Conservation (phyloP, 37 sponge, comb jelly and placozoan genomes). For the Agelas oroides region DNA sequence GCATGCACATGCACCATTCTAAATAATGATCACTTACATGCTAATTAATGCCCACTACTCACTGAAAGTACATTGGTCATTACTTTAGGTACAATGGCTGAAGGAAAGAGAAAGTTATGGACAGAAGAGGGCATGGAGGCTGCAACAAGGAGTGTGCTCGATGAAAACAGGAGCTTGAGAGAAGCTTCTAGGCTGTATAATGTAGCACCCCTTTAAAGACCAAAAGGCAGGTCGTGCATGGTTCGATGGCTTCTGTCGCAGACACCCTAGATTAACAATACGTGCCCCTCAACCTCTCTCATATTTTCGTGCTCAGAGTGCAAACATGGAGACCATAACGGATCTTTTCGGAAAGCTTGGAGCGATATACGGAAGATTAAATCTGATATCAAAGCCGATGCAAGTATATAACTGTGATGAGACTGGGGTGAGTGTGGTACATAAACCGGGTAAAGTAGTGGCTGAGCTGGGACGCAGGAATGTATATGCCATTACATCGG, state of each 20-base stretch:
- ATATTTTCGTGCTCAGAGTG: slow-evolving; percentile 32
- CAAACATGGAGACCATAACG: slow-evolving; percentile 33
- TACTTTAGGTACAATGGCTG: slow-evolving; percentile 18
- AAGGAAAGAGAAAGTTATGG: slow-evolving; percentile 37
- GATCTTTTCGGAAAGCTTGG: slow-evolving; percentile 58
- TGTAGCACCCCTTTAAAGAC: slow-evolving; percentile 46
- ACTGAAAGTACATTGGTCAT: no score
- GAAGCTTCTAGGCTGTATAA: slow-evolving; percentile 47
- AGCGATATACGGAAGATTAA: slow-evolving; percentile 28
- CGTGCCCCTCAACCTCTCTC: slow-evolving; percentile 59
- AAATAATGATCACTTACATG: neutral
- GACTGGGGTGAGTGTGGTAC: slow-evolving; percentile 36
- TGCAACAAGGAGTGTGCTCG: slow-evolving; percentile 1
- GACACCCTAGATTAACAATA: slow-evolving; percentile 35
- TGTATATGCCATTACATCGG: slow-evolving; percentile 41
- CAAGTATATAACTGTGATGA: slow-evolving; percentile 55
- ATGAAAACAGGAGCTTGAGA: slow-evolving; percentile 27
- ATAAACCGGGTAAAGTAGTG: slow-evolving; percentile 35
- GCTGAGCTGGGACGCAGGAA: slow-evolving; percentile 5
- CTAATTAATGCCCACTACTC: no score
- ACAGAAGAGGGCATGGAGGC: slow-evolving; percentile 43
- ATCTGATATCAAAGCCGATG: slow-evolving; percentile 47
- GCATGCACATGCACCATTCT: slow-evolving; percentile 4
- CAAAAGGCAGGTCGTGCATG: slow-evolving; percentile 47
- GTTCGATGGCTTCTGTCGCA: slow-evolving; percentile 52